A percentile compares a stretch with the other conserved stretches of the same genome.
phyloP scores from a whole-genome alignment of 2,113 vertebrate species.

The Pluvianellus socialis region DNA sequence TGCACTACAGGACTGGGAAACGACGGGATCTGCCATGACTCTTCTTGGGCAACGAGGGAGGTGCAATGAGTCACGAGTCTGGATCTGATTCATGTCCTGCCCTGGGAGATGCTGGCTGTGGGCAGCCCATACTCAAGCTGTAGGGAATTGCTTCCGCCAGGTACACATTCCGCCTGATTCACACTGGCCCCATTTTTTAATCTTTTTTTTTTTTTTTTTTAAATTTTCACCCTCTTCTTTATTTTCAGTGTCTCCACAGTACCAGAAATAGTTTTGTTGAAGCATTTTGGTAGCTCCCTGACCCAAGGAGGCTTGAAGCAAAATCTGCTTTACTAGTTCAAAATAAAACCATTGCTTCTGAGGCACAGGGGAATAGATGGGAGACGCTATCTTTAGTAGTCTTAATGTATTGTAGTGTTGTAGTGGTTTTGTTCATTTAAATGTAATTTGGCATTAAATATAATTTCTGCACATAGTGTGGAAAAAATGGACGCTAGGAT shows the following conservation, averaged over 20 bases:
- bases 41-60: background rate
- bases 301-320: background rate
- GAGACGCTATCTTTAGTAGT: conserved; percentile 36
- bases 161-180: background rate
- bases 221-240: background rate
- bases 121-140: background rate
- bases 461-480: background rate
- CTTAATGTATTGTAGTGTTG: background rate
- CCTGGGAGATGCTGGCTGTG: background rate
- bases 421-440: conserved; percentile 19
- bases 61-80: background rate
- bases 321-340: background rate
- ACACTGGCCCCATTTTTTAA: background rate
- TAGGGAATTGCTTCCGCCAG: background rate
- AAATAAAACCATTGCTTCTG: conserved; percentile 20
- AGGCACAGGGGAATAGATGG: background rate
- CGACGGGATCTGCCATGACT: background rate
- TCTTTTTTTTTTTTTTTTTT: no score
- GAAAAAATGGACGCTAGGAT: background rate
- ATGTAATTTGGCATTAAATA: conserved; percentile 13
- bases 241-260: background rate
- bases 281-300: background rate
- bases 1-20: background rate
- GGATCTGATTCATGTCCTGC: background rate
- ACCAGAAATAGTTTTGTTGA: background rate